Conservation (phyloP, 2,113 vertebrate species). For the Chaenogobius annularis region DNA sequence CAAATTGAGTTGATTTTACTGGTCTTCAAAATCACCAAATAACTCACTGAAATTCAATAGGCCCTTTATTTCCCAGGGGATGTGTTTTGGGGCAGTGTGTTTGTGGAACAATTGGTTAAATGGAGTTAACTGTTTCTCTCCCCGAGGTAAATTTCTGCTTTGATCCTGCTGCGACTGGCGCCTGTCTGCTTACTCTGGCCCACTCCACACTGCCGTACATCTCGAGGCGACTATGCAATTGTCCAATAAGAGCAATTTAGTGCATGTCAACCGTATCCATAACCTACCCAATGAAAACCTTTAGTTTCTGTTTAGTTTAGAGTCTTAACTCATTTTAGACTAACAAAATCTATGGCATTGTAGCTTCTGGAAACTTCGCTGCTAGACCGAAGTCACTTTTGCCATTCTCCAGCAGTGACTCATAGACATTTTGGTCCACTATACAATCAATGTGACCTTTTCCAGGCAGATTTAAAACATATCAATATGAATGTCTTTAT, state of each 20-base stretch:
- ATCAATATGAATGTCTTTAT: neutral
- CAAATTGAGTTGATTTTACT: constrained; percentile 57
- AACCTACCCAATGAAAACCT: constrained; percentile 50
- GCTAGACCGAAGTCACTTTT: neutral
- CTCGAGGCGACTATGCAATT: constrained; percentile 66
- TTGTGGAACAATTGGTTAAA: constrained; percentile 69
- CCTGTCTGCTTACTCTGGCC: constrained; percentile 68
- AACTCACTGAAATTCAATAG: constrained; percentile 55
- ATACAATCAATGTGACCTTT: neutral
- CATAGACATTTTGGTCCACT: neutral
- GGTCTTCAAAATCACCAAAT: constrained; percentile 60
- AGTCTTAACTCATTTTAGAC: neutral
- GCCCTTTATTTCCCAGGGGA: constrained; percentile 41
- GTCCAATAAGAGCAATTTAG: constrained; percentile 72
- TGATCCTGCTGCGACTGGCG: constrained; percentile 75
- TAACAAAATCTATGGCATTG: neutral
- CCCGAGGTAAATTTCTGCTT: constrained; percentile 69
- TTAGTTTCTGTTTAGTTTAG: constrained; percentile 38
- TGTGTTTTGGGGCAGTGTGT: constrained; percentile 50
- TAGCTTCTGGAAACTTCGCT: neutral
- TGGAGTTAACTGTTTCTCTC: constrained; percentile 69
- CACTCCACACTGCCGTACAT: constrained; percentile 69
- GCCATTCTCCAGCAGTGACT: neutral
- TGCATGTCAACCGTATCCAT: constrained; percentile 61
- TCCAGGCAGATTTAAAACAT: neutral